A percentile compares a stretch with the other conserved stretches of the same genome.
phyloP scores from a whole-genome alignment of 1,140 invertebrate species.

The Palaemon carinicauda region DNA sequence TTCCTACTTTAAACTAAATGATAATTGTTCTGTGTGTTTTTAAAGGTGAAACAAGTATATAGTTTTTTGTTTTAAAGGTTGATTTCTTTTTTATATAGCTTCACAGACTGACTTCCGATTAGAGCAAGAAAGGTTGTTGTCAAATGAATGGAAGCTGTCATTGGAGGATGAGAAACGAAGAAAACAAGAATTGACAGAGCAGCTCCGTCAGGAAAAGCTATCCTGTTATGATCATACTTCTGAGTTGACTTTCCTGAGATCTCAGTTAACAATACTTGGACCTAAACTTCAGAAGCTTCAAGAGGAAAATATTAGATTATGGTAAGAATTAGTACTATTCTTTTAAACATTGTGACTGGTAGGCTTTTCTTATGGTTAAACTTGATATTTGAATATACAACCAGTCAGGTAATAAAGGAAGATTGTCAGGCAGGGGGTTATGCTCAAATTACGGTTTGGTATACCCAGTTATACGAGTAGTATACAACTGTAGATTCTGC shows the following conservation, averaged over 20 bases:
- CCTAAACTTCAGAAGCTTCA: slow-evolving; percentile 27
- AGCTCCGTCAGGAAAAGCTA: slow-evolving; percentile 26
- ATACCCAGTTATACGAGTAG: no score
- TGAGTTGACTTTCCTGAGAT: slow-evolving; percentile 30
- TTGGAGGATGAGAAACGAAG: slow-evolving; percentile 25
- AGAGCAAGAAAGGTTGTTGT: slow-evolving; percentile 30
- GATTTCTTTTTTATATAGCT: background rate
- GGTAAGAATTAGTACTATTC: no score
- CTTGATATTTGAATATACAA: no score
- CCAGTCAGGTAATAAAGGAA: no score
- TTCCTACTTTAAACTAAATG: background rate
- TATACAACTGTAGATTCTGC: no score
- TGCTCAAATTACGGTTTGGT: no score
- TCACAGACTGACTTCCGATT: slow-evolving; percentile 1
- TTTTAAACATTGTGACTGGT: background rate
- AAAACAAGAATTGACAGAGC: background rate
- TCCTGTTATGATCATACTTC: background rate
- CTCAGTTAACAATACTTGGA: background rate
- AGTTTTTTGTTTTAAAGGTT: no score
- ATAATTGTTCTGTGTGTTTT: background rate
- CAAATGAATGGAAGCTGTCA: slow-evolving; percentile 26
- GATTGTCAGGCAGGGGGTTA: no score
- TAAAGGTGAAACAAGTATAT: no score
- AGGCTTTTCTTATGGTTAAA: no score
- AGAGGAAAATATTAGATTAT: slow-evolving; percentile 22